Evolutionary conservation across 2,113 vertebrate species (phyloP).

Genomic region (Hyperopisus bebe): DNA sequence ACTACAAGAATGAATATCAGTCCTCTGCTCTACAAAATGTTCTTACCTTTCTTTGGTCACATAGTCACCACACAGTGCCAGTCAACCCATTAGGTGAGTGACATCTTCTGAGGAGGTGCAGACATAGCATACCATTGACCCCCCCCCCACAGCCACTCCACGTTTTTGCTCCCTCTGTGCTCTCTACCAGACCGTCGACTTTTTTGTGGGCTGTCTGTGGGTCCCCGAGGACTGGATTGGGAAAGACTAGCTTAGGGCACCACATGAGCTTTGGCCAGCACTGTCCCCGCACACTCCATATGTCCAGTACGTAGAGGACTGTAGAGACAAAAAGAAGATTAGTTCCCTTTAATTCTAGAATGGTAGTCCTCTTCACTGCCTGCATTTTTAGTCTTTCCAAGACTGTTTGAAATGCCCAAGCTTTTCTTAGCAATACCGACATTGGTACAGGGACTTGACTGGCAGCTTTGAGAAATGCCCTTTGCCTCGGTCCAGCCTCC

Average conservation of each 20-base stretch:
- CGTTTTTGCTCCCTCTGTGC: too few species aligned
- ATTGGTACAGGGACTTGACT: not conserved
- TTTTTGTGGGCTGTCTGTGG: too few species aligned
- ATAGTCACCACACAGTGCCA: not conserved
- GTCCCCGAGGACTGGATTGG: too few species aligned
- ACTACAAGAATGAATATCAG: not conserved
- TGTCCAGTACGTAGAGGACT: not conserved
- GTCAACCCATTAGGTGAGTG: not conserved
- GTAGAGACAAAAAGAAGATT: not conserved
- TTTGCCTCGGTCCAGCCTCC: not conserved
- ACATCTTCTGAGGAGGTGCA: not conserved
- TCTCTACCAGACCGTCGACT: too few species aligned
- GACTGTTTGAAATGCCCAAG: not conserved
- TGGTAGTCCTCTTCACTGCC: not conserved
- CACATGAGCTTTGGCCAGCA: not conserved
- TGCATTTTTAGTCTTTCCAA: not conserved
- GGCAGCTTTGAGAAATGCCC: not conserved
- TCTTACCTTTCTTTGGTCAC: not conserved
- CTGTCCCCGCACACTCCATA: not conserved
- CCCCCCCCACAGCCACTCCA: too few species aligned
- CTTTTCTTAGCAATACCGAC: not conserved
- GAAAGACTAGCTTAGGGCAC: not conserved
- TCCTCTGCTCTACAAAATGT: not conserved
- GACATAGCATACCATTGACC: not conserved
- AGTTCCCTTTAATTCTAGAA: not conserved